Conservation (phyloP, 2,113 vertebrate species). For the Microtus montanus region DNA sequence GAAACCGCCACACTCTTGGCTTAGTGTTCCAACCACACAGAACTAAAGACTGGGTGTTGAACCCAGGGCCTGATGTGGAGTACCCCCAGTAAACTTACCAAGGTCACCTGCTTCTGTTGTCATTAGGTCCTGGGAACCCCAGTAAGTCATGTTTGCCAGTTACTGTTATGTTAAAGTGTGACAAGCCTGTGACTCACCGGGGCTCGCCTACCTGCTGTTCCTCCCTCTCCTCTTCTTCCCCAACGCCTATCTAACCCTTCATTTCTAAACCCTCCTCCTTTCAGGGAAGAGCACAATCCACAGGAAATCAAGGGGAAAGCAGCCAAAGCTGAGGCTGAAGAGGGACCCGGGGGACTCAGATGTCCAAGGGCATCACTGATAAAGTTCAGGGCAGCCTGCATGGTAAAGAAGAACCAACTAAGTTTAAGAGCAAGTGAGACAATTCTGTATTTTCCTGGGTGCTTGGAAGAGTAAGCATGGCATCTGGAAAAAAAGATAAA, state of each 20-base stretch:
- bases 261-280: background rate
- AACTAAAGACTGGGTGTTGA: background rate
- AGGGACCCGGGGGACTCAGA: background rate
- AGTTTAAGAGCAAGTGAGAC: background rate
- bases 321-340: background rate
- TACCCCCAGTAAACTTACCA: background rate
- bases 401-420: background rate
- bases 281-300: background rate
- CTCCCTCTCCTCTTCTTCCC: conserved; percentile 9
- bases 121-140: conserved; percentile 48
- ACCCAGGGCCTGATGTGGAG: background rate
- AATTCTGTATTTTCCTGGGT: background rate
- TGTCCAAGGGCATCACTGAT: background rate
- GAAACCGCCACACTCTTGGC: background rate
- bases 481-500: background rate
- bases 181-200: conserved; percentile 7
- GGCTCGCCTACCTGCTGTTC: background rate
- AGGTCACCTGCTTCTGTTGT: background rate
- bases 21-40: background rate
- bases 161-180: background rate
- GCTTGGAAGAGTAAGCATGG: background rate
- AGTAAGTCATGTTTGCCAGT: background rate
- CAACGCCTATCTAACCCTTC: background rate
- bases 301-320: background rate
- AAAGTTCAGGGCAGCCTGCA: background rate